These are phyloP conservation scores for Rachycentron canadum DNA, from an alignment of 2,797 vertebrate species.

Conservation along the genomic window DNA sequence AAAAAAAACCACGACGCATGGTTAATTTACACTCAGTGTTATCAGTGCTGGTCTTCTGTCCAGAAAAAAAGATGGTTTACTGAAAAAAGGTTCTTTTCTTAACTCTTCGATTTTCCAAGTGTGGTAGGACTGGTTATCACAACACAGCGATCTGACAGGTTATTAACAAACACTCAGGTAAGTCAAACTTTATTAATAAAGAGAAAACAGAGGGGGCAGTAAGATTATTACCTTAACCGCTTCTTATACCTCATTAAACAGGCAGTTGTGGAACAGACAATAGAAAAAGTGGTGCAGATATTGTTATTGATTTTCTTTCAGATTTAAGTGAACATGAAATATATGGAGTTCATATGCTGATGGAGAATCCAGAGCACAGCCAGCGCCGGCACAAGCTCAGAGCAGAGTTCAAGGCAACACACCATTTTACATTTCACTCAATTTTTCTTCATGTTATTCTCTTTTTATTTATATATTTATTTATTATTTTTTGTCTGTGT, in stretches of 20 bases:
- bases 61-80: neutral
- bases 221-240: neutral
- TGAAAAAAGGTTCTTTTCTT: neutral
- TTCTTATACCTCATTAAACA: neutral
- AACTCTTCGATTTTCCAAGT: too few species aligned
- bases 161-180: neutral
- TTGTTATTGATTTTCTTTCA: conserved; percentile 31
- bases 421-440: neutral
- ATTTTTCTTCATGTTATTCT: too few species aligned
- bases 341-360: conserved; percentile 4
- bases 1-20: neutral
- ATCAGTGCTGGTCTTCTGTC: neutral
- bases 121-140: neutral
- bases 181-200: too few species aligned
- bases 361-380: neutral
- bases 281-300: neutral
- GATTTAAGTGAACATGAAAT: conserved; percentile 18
- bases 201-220: neutral
- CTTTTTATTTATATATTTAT: too few species aligned
- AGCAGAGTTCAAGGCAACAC: neutral
- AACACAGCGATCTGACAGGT: neutral
- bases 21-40: neutral
- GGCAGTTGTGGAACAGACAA: neutral
- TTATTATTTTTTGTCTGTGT: too few species aligned
- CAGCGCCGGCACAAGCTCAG: neutral